Evolutionary conservation across 2,888 invertebrate species (phyloP), one percentile per base, ranked within the genome.

Genomic region (Lymantria monacha): DNA sequence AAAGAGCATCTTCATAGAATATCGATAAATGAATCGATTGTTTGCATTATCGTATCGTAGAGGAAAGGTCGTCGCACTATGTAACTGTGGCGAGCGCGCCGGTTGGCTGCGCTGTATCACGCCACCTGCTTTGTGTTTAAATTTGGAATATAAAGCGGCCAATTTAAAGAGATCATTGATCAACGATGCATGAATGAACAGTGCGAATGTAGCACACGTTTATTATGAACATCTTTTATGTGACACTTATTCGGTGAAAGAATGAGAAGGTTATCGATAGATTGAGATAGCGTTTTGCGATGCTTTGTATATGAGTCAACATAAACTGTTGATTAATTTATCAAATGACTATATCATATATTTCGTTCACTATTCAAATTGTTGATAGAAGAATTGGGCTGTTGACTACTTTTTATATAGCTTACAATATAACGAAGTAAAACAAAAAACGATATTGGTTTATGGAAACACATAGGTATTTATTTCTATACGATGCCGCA

Each of bases 51-150:
- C 59, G 56, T 65, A 68, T 57, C 59, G 56, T 41, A 49, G 65
- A 49, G 74, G 79, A 30, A 11, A 82, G 87, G 87, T 87, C 87
- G 83, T 74, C 83, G 85, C 68, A 75, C 87, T 60, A 68, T 41
- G 71, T 63, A 62, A 75, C 85, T 60, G 66, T 14, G 72, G 41
- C 41, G 41, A 41, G 67, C 55, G 71, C 72, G 70, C 73, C 70
- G 78, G 80, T 87, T 87, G 87, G 86, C 68, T 66, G 67, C 49
- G 65, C 55, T 55, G 61, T 71, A 77, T 89, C 89, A 88, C 88
- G 88, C 89, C 89, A 88, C 83, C 67, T 66, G 69, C 75, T 74
- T 74, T 69, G 73, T 72, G 80, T 84, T 81, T 87, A 87, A 81
- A 85, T 87, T 87, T 87, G 85, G 86, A 83, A 80, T 79, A 80